Evolutionary conservation across 35 echinoderm and acorn worm genomes (phyloP), one percentile per base, ranked within the genome.

Genomic region (Chiridota heheva): DNA sequence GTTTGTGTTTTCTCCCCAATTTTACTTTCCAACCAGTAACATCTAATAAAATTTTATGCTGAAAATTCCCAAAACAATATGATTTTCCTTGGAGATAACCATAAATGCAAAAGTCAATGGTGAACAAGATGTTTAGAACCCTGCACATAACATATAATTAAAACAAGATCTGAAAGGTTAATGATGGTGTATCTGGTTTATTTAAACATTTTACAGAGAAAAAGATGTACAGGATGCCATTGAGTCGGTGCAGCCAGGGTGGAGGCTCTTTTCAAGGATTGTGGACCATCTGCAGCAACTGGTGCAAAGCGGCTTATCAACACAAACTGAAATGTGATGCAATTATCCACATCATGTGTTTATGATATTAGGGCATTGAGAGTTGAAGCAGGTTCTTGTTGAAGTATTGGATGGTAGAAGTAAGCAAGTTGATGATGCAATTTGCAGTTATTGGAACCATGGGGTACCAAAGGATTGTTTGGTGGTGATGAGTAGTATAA

Each of bases 161-260:
- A n/a, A n/a, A n/a, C n/a, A n/a, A n/a, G n/a, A n/a, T n/a, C n/a
- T n/a, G n/a, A n/a, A n/a, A n/a, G n/a, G n/a, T n/a, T n/a, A n/a
- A n/a, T n/a, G n/a, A n/a, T n/a, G n/a, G n/a, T n/a, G n/a, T n/a
- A n/a, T n/a, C n/a, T n/a, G n/a, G n/a, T n/a, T n/a, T n/a, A n/a
- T n/a, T n/a, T n/a, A n/a, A n/a, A n/a, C n/a, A n/a, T n/a, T 81
- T 61, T 41, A 71, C 80, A 94, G 91, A 42, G 91, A 84, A 42
- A 42, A 88, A 39, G 72, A 83, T 15, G 24, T 88, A 42, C 7
- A 75, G 42, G 65, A 16, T 28, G 73, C 22, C 20, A 12, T 96
- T 22, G 27, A 39, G 3, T 24, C 27, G 5, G 82, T 96, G 5
- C 65, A 77, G 30, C 82, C 92, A 33, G 87, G 92, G 1, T 90